Percentiles rank a stretch among this genome's conserved stretches.
These are phyloP conservation scores for Epinephelus malabaricus DNA, from an alignment of 2,797 vertebrate species.

Conservation along the genomic window DNA sequence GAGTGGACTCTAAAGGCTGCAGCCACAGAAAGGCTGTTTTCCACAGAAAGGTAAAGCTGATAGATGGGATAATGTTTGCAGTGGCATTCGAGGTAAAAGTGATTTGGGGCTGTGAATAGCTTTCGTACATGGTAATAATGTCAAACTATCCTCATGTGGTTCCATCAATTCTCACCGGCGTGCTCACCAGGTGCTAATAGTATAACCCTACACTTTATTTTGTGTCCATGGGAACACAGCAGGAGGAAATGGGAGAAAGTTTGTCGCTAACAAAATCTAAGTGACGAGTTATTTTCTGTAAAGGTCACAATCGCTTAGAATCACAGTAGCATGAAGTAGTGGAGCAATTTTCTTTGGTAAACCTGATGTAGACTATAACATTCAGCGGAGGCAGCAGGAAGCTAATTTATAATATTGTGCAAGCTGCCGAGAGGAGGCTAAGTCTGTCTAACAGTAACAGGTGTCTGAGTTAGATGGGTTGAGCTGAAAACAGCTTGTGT, in stretches of 20 bases:
- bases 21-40: slow-evolving; percentile 4
- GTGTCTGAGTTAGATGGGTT: slow-evolving; percentile 79
- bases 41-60: slow-evolving; percentile 40
- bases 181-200: slow-evolving; percentile 42
- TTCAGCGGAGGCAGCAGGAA: slow-evolving; percentile 70
- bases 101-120: slow-evolving; percentile 50
- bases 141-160: slow-evolving; percentile 37
- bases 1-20: slow-evolving; percentile 11
- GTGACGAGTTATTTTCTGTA: slow-evolving; percentile 72
- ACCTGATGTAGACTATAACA: slow-evolving; percentile 73
- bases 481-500: slow-evolving; percentile 82
- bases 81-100: slow-evolving; percentile 41
- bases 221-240: slow-evolving; percentile 47
- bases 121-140: slow-evolving; percentile 44
- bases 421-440: slow-evolving; percentile 72
- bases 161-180: slow-evolving; percentile 47
- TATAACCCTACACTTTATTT: slow-evolving; percentile 26
- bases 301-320: slow-evolving; percentile 78
- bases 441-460: slow-evolving; percentile 76
- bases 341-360: slow-evolving; percentile 66
- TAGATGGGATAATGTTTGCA: slow-evolving; percentile 42
- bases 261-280: slow-evolving; percentile 64
- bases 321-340: slow-evolving; percentile 67
- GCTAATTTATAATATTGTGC: slow-evolving; percentile 72
- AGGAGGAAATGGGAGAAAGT: slow-evolving; percentile 51